phyloP scores from a whole-genome alignment of 2,888 invertebrate species.

The Apodemia mormo region DNA sequence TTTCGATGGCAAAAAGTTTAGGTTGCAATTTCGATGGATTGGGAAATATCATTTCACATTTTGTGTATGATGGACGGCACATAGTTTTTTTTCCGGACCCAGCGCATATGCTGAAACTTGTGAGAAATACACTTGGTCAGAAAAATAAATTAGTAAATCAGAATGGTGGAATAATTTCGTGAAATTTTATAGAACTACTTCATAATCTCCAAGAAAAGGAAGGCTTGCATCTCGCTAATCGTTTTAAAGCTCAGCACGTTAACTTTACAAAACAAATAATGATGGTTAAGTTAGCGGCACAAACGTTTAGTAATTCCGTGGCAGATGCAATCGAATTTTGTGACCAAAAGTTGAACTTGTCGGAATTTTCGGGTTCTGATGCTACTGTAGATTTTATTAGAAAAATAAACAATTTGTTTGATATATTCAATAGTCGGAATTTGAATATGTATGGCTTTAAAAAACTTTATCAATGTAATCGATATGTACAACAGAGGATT shows the following conservation, averaged over 20 bases:
- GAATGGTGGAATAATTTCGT: slow-evolving; percentile 7
- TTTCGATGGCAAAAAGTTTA: slow-evolving; percentile 17
- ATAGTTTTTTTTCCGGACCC: slow-evolving; percentile 9
- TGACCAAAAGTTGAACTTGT: neutral
- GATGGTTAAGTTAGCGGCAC: slow-evolving; percentile 25
- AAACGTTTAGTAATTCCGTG: slow-evolving; percentile 4
- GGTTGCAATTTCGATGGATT: neutral
- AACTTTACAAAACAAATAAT: slow-evolving; percentile 27
- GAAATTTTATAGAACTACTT: slow-evolving; percentile 8
- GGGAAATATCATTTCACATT: neutral
- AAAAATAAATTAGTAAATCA: neutral
- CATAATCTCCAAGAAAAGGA: slow-evolving; percentile 12
- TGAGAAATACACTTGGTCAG: slow-evolving; percentile 11
- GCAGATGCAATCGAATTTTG: slow-evolving; percentile 16
- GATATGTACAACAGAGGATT: neutral
- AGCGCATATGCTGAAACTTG: neutral
- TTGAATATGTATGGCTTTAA: slow-evolving; percentile 9
- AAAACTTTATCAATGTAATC: neutral
- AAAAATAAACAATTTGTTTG: slow-evolving; percentile 1
- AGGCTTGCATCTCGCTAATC: slow-evolving; percentile 25
- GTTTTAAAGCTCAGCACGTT: slow-evolving; percentile 23
- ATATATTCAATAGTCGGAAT: slow-evolving; percentile 1
- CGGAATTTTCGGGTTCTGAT: slow-evolving; percentile 5
- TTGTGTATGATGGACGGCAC: neutral
- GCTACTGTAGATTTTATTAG: slow-evolving; percentile 13